Conservation (phyloP, 2,797 vertebrate genomes). For the Sebastiscus albofasciatus region DNA sequence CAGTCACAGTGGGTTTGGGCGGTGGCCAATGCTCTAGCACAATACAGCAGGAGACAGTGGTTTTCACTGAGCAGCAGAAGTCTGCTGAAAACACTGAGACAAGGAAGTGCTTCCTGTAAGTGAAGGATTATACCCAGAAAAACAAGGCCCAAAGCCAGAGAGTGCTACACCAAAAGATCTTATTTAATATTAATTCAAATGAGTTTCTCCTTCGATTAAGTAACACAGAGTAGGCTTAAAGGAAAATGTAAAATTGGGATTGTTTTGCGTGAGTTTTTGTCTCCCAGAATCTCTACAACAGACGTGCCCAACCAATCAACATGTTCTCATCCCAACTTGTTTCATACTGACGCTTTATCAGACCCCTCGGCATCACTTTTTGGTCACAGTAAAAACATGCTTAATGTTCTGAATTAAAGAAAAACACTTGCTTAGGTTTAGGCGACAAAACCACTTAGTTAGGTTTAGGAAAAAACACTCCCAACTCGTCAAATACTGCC, state of each 20-base stretch:
- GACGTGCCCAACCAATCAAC: no score
- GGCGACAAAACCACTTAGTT: no score
- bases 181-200: neutral
- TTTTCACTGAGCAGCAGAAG: neutral
- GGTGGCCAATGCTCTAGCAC: neutral
- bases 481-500: no score
- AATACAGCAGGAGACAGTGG: neutral
- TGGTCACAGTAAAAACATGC: no score
- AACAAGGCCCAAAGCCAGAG: neutral
- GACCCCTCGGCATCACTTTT: no score
- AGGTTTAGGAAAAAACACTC: no score
- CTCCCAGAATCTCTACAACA: neutral
- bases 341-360: no score
- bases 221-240: neutral
- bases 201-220: neutral
- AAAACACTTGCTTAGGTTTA: no score
- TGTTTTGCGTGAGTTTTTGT: neutral
- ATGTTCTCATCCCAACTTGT: no score
- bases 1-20: slow-evolving; percentile 5
- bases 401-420: no score
- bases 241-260: neutral
- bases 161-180: neutral
- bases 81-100: neutral
- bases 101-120: neutral
- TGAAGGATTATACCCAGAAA: neutral